Conservation (phyloP, 2,888 invertebrate species). For the Chrysolina americana region DNA sequence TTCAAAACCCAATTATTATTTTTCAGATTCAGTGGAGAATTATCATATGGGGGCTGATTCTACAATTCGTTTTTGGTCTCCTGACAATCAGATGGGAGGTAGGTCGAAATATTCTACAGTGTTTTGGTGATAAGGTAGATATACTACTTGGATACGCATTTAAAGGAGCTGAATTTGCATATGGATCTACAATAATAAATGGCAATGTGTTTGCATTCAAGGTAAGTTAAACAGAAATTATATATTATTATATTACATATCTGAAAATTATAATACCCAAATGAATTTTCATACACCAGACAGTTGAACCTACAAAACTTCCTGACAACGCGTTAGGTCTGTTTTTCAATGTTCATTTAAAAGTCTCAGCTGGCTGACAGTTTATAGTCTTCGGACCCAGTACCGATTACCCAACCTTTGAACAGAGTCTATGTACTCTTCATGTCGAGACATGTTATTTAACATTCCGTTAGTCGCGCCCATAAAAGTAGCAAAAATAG, state of each 20-base stretch:
- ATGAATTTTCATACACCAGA: background rate
- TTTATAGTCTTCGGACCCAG: too few species aligned
- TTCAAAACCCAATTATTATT: constrained; percentile 35
- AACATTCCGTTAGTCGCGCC: too few species aligned
- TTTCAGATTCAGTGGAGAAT: constrained; percentile 83
- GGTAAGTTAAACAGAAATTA: constrained; percentile 71
- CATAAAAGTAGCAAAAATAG: too few species aligned
- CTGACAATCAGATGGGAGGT: constrained; percentile 88
- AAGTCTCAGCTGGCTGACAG: too few species aligned
- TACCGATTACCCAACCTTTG: too few species aligned
- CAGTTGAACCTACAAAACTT: too few species aligned
- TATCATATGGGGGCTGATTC: constrained; percentile 82
- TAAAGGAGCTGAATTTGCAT: constrained; percentile 88
- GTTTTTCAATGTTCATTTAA: too few species aligned
- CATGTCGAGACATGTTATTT: too few species aligned
- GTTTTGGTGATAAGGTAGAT: constrained; percentile 77
- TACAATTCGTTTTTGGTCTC: constrained; percentile 90
- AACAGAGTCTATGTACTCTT: too few species aligned
- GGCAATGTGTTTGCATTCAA: constrained; percentile 87
- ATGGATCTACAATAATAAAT: constrained; percentile 78
- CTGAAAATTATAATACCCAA: background rate
- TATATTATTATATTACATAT: too few species aligned
- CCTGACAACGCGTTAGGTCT: too few species aligned
- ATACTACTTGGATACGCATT: constrained; percentile 85
- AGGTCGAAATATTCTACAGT: constrained; percentile 80